A percentile compares a stretch with the other conserved stretches of the same genome.
These are phyloP conservation scores for Geotrypetes seraphini DNA, from an alignment of 2,797 vertebrate genomes.

Conservation along the genomic window DNA sequence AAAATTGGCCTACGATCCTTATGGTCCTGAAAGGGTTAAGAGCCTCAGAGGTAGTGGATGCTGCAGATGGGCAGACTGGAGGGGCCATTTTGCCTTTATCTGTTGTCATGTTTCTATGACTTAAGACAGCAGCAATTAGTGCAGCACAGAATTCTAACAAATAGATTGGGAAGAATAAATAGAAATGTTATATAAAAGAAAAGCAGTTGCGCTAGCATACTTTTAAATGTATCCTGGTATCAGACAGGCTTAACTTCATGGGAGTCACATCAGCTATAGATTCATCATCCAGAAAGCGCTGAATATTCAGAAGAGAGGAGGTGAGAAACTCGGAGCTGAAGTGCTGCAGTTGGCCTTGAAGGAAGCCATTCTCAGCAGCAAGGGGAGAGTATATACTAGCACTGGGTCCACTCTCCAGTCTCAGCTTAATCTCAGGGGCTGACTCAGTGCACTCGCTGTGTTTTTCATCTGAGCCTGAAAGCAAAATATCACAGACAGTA, in stretches of 20 bases:
- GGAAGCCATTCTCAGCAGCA: conserved; percentile 85
- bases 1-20: too few relatives aligned
- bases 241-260: conserved; percentile 86
- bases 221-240: conserved; percentile 79
- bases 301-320: conserved; percentile 82
- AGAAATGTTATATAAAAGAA: too few relatives aligned
- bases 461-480: conserved; percentile 53
- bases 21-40: too few relatives aligned
- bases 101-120: too few relatives aligned
- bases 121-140: not conserved
- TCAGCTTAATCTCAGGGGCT: conserved; percentile 72
- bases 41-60: too few relatives aligned
- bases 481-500: too few relatives aligned
- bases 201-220: conserved; percentile 52
- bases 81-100: too few relatives aligned
- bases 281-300: conserved; percentile 86
- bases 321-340: conserved; percentile 82
- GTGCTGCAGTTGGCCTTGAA: conserved; percentile 79
- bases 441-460: conserved; percentile 36
- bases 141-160: not conserved
- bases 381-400: conserved; percentile 74
- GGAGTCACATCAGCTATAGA: conserved; percentile 79
- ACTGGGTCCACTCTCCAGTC: conserved; percentile 79
- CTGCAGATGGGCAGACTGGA: too few relatives aligned
- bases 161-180: too few relatives aligned